Base-by-base conservation (phyloP, 2,888 invertebrate genomes). In the Pomacea canaliculata region DNA sequence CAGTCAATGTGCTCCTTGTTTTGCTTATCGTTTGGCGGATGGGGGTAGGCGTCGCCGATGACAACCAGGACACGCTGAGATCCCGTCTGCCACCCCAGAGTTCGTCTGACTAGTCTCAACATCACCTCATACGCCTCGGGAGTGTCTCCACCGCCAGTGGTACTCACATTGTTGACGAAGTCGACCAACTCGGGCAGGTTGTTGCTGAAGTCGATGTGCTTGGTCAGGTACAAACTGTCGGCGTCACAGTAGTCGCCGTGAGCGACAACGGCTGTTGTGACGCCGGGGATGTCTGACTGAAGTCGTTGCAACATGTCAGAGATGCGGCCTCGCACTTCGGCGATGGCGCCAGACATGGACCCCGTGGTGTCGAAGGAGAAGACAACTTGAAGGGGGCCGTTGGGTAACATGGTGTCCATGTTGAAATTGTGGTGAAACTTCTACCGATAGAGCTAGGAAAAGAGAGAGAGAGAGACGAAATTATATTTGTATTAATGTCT, bases 231-330 rank as follows among this genome's bases (percentile, higher is more conserved):
- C 13, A n/a, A 87, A 69, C 86, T 82, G 79, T 88, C 88, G 78
- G 89, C 89, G 78, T 89, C 89, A 1, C 90, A 89, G 79, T 90
- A 90, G 78, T 89, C 89, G 1, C 90, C 90, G 70, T 90, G 90
- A 5, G 90, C 90, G 37, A 89, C 82, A 37, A 89, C 83, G 8
- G 86, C 87, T 16, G 89, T 84, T 27, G 84, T 82, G 65, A 89
- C 84, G 18, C 83, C 84, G 0, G 88, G 87, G 63, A 89, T 87
- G 81, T 89, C 90, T 51, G 85, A 83, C 69, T 87, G 84, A 9
- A 89, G 83, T 16, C 89, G 84, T 77, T 87, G 83, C 56, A 89
- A 85, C 83, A 89, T 85, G 76, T 88, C 86, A 18, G 83, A 81
- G 8, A 89, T 76, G 19, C 87, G 83, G 18, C 79, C 82, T 51